A percentile compares a stretch with the other conserved stretches of the same genome.
Conservation (phyloP, 2,113 vertebrate species). For the Colossoma macropomum region DNA sequence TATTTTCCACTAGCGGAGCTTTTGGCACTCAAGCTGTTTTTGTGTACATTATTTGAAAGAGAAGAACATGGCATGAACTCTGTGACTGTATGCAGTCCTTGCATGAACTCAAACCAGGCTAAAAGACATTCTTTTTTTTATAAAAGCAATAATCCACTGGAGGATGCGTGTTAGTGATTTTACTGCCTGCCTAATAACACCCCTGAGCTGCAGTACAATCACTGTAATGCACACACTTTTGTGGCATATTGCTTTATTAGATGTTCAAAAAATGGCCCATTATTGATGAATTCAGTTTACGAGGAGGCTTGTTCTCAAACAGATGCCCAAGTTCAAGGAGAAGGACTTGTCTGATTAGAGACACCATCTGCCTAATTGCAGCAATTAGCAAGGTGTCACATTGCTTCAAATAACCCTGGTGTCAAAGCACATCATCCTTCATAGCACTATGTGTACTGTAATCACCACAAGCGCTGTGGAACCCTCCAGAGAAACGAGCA, state of each 20-base stretch:
- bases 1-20: no score
- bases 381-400: conserved; percentile 36
- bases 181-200: not conserved
- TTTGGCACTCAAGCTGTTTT: no score
- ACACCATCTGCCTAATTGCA: conserved; percentile 26
- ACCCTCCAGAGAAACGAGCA: not conserved
- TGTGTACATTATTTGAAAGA: no score
- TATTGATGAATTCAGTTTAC: conserved; percentile 9
- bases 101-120: no score
- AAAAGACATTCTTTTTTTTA: no score
- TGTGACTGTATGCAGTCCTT: no score
- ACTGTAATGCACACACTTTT: not conserved
- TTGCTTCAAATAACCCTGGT: conserved; percentile 21
- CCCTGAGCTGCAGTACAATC: not conserved
- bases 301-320: conserved; percentile 3
- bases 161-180: no score
- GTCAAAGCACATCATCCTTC: conserved; percentile 25
- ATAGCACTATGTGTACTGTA: not conserved
- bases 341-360: conserved; percentile 21
- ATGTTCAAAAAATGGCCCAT: not conserved
- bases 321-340: not conserved
- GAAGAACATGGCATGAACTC: no score
- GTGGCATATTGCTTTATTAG: not conserved
- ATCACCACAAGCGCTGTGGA: conserved; percentile 5
- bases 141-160: no score